These are phyloP conservation scores for Ptilodon capucinus DNA, from an alignment of 2,888 invertebrate genomes.

Conservation along the genomic window DNA sequence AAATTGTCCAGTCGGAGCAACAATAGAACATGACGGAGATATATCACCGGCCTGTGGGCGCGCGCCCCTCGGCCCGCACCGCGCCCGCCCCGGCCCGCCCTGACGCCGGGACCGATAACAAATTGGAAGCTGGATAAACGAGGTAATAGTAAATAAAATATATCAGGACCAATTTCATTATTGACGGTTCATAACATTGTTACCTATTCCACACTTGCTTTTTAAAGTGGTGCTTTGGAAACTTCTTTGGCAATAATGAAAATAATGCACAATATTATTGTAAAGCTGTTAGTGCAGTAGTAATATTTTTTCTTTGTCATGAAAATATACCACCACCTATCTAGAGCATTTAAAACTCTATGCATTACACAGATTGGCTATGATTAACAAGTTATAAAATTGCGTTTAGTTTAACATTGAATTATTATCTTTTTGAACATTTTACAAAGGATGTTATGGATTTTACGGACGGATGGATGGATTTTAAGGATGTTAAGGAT, in stretches of 20 bases:
- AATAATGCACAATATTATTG: slow-evolving; percentile 22
- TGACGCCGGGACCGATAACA: slow-evolving; percentile 36
- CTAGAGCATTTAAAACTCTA: too few relatives aligned
- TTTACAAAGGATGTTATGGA: too few relatives aligned
- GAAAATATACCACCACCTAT: slow-evolving; percentile 24
- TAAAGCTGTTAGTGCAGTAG: slow-evolving; percentile 19
- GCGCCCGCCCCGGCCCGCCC: not conserved
- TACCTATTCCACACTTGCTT: slow-evolving; percentile 14
- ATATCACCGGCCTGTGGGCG: slow-evolving; percentile 46
- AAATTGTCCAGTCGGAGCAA: slow-evolving; percentile 41
- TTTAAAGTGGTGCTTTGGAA: slow-evolving; percentile 12
- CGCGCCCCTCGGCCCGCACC: slow-evolving; percentile 6
- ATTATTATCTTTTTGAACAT: too few relatives aligned
- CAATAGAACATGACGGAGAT: slow-evolving; percentile 57
- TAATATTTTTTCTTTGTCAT: slow-evolving; percentile 16
- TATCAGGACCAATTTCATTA: slow-evolving; percentile 51
- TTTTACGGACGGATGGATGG: too few relatives aligned
- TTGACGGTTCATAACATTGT: slow-evolving; percentile 38
- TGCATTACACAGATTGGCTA: too few relatives aligned
- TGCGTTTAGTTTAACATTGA: too few relatives aligned
- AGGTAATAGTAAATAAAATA: slow-evolving; percentile 56
- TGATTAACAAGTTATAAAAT: too few relatives aligned
- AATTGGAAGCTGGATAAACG: slow-evolving; percentile 59
- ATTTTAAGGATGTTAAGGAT: too few relatives aligned
- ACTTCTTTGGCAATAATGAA: slow-evolving; percentile 14